Conservation (phyloP, 1,140 invertebrate genomes). For the Portunus trituberculatus region DNA sequence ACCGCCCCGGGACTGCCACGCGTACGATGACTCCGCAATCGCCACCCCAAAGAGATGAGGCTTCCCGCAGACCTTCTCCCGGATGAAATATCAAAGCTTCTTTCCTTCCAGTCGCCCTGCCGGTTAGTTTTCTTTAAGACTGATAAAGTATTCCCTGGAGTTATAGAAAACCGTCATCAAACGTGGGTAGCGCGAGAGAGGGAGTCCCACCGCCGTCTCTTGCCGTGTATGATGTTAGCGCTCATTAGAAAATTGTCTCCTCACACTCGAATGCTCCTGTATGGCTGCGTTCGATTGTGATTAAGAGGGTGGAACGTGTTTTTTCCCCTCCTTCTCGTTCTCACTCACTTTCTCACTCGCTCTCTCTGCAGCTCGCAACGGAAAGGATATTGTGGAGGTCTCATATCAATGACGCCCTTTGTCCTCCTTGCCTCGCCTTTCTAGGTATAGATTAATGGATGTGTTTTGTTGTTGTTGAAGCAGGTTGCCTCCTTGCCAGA, state of each 20-base stretch:
- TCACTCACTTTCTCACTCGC: neutral
- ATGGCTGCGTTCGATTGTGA: constrained; percentile 70
- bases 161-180: constrained; percentile 60
- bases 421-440: constrained; percentile 61
- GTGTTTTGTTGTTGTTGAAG: constrained; percentile 56
- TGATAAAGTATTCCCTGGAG: constrained; percentile 24
- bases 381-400: constrained; percentile 73
- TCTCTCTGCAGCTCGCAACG: constrained; percentile 56
- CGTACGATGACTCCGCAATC: neutral
- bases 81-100: constrained; percentile 6
- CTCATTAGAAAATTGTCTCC: constrained; percentile 73
- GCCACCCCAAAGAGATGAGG: neutral
- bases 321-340: neutral
- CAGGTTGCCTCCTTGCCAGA: constrained; percentile 26
- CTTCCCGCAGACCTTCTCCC: neutral
- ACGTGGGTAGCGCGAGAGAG: neutral
- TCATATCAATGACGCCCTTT: constrained; percentile 65
- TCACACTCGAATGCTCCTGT: constrained; percentile 66
- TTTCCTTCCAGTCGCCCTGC: neutral
- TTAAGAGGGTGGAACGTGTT: constrained; percentile 66
- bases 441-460: constrained; percentile 67
- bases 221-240: constrained; percentile 66
- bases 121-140: constrained; percentile 42
- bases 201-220: neutral
- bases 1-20: neutral